Conservation (phyloP, 2,797 vertebrate genomes). For the Melanotaenia parkinsoni region DNA sequence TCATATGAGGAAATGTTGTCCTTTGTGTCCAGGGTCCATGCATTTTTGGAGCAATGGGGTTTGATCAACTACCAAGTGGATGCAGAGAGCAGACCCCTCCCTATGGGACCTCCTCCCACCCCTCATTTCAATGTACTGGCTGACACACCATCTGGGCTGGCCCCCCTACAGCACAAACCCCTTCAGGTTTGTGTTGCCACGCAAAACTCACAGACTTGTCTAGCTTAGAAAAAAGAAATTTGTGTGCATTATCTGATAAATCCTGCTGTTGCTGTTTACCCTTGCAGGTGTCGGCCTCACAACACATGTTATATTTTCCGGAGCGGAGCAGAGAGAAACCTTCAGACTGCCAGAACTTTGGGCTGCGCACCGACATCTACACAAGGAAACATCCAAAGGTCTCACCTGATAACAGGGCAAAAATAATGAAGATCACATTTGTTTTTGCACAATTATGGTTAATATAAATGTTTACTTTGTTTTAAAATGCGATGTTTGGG, state of each 20-base stretch:
- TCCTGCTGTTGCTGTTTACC: neutral
- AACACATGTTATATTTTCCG: conserved; percentile 97
- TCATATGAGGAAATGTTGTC: neutral
- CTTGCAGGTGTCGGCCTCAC: conserved; percentile 91
- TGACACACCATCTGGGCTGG: conserved; percentile 91
- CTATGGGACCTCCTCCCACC: conserved; percentile 96
- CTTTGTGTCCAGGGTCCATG: conserved; percentile 87
- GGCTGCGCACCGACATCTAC: conserved; percentile 93
- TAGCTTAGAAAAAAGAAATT: neutral
- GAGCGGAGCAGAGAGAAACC: conserved; percentile 94
- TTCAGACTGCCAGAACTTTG: conserved; percentile 93
- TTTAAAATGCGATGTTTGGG: neutral
- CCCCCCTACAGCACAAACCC: conserved; percentile 93
- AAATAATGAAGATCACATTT: neutral
- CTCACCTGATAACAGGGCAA: neutral
- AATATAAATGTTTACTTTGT: neutral
- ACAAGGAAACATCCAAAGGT: conserved; percentile 93
- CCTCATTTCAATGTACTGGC: conserved; percentile 96
- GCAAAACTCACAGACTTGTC: neutral
- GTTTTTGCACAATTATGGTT: neutral
- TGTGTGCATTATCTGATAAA: neutral
- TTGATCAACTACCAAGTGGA: conserved; percentile 98
- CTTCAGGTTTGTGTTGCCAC: conserved; percentile 84
- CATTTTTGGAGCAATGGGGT: conserved; percentile 98
- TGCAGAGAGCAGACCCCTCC: conserved; percentile 94